Evolutionary conservation across 1,140 invertebrate genomes (phyloP).

Genomic region (Sipha flava): DNA sequence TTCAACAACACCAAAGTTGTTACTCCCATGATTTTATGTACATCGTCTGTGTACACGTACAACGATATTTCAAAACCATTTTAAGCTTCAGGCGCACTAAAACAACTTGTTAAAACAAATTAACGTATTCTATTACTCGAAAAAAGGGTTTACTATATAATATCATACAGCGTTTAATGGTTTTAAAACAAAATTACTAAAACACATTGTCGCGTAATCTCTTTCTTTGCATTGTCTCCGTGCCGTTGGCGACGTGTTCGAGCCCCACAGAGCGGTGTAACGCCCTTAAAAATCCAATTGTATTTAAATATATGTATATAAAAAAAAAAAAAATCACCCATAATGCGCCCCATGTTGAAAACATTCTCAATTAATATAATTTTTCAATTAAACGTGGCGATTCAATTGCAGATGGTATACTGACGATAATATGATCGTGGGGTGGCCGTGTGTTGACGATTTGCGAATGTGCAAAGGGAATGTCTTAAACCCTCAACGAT

Average conservation of each 20-base stretch:
- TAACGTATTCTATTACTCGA: not conserved
- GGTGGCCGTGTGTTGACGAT: conserved; percentile 20
- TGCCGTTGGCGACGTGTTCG: not conserved
- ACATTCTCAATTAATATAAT: conserved; percentile 31
- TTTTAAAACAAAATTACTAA: not conserved
- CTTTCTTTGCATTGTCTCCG: not conserved
- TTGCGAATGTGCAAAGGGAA: conserved; percentile 27
- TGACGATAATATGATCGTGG: not conserved
- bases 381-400: conserved; percentile 28
- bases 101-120: conserved; percentile 8
- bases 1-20: conserved; percentile 4
- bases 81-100: not conserved
- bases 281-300: conserved; percentile 17
- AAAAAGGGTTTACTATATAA: not conserved
- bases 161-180: not conserved
- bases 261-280: not conserved
- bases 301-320: not conserved
- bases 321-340: not conserved
- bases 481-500: conserved; percentile 5
- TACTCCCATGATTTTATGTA: not conserved
- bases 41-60: not conserved
- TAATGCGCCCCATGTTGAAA: not conserved
- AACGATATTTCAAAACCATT: conserved; percentile 1
- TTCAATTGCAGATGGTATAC: conserved; percentile 29
- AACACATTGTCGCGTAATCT: conserved; percentile 3